Percentiles rank a stretch among this genome's conserved stretches.
Conservation (phyloP, 2,888 invertebrate genomes). For the Noctua pronuba region DNA sequence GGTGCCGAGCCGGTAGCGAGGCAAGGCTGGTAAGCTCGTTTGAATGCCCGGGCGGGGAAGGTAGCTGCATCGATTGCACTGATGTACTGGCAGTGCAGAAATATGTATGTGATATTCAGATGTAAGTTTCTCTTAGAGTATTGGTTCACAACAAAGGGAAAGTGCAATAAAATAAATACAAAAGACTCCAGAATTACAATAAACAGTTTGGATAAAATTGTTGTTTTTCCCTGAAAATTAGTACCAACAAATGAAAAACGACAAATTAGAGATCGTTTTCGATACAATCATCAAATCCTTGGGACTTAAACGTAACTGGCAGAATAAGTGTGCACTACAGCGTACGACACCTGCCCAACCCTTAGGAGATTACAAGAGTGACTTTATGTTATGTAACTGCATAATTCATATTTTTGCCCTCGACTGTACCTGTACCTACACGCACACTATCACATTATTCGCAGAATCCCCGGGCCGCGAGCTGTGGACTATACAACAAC, state of each 20-base stretch:
- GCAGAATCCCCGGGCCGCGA: conserved; percentile 45
- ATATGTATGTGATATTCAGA: background rate
- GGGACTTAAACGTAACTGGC: background rate
- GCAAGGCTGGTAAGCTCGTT: conserved; percentile 19
- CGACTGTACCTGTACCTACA: conserved; percentile 12
- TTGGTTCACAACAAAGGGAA: background rate
- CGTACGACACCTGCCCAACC: background rate
- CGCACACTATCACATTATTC: conserved; percentile 41
- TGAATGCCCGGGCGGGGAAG: conserved; percentile 33
- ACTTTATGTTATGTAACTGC: background rate
- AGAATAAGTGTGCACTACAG: background rate
- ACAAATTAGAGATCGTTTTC: background rate
- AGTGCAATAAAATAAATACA: background rate
- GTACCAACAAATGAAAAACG: background rate
- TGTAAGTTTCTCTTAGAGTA: background rate
- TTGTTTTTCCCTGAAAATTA: background rate
- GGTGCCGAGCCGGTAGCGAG: background rate
- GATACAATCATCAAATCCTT: background rate
- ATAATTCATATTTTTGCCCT: background rate
- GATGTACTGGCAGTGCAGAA: background rate
- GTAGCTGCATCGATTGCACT: conserved; percentile 61
- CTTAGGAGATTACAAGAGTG: background rate
- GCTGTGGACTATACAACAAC: conserved; percentile 11
- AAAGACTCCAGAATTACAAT: no score
- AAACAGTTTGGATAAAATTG: background rate